Conservation (phyloP, 2,888 invertebrate genomes). For the Bhutanitis thaidina region DNA sequence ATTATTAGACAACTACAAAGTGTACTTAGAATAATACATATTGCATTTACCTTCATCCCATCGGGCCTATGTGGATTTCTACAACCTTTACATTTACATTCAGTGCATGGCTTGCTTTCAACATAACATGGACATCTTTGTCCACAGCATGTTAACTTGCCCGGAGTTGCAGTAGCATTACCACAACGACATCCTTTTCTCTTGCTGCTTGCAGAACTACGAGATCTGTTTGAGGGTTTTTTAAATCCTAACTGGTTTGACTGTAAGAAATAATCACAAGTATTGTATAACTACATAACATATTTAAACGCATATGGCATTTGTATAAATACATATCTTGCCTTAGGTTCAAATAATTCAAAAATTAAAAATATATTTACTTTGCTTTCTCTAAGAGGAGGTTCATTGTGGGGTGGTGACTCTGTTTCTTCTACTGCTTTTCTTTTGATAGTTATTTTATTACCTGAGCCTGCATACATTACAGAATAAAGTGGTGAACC, state of each 20-base stretch:
- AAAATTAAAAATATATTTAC: conserved; percentile 34
- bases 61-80: conserved; percentile 93
- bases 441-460: conserved; percentile 90
- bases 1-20: too few relatives aligned
- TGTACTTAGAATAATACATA: too few relatives aligned
- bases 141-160: conserved; percentile 95
- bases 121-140: conserved; percentile 97
- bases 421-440: conserved; percentile 83
- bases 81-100: conserved; percentile 95
- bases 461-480: conserved; percentile 88
- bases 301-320: too few relatives aligned
- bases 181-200: conserved; percentile 94
- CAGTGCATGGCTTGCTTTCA: conserved; percentile 91
- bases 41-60: conserved; percentile 85
- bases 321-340: too few relatives aligned
- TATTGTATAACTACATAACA: too few relatives aligned
- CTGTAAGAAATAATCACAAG: conserved; percentile 44
- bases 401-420: conserved; percentile 53
- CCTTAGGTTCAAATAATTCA: too few relatives aligned
- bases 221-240: conserved; percentile 68
- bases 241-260: conserved; percentile 65
- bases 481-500: conserved; percentile 84
- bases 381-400: conserved; percentile 60
- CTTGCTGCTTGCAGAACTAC: conserved; percentile 69
- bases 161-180: conserved; percentile 92